Conservation (phyloP, 2,113 vertebrate species). For the Aptenodytes patagonicus region DNA sequence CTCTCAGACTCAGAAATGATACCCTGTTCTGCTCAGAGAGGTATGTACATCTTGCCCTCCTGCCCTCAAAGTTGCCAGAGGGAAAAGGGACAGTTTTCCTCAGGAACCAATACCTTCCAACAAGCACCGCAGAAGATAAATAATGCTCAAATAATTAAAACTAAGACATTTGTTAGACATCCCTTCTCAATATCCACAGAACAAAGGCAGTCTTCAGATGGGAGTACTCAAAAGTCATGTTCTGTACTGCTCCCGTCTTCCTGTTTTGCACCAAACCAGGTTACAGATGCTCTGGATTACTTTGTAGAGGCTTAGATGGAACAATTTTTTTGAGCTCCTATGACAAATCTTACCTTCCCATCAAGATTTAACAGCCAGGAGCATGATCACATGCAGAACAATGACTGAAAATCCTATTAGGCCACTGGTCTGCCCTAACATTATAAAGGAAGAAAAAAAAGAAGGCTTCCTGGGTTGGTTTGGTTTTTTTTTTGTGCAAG, state of each 20-base stretch:
- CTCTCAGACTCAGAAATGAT: not conserved
- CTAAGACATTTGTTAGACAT: not conserved
- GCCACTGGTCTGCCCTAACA: not conserved
- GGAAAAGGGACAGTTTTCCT: not conserved
- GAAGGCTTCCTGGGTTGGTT: not conserved
- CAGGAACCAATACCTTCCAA: not conserved
- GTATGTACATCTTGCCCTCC: too few species aligned
- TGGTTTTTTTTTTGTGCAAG: not conserved
- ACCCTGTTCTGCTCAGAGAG: not conserved
- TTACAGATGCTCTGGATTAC: not conserved
- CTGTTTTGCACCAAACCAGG: not conserved
- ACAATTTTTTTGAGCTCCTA: not conserved
- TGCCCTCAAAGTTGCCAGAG: not conserved
- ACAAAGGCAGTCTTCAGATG: not conserved
- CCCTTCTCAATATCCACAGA: not conserved
- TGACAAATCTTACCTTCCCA: not conserved
- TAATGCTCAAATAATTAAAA: not conserved
- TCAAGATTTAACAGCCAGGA: not conserved
- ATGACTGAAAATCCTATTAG: not conserved
- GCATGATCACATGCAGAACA: rapidly evolving
- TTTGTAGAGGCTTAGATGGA: not conserved
- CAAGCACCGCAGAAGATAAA: not conserved
- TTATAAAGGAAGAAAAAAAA: too few species aligned
- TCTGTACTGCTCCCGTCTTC: too few species aligned
- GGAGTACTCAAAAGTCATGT: rapidly evolving